Base-by-base conservation (phyloP, 1,140 invertebrate genomes). In the Drosophila dunni region DNA sequence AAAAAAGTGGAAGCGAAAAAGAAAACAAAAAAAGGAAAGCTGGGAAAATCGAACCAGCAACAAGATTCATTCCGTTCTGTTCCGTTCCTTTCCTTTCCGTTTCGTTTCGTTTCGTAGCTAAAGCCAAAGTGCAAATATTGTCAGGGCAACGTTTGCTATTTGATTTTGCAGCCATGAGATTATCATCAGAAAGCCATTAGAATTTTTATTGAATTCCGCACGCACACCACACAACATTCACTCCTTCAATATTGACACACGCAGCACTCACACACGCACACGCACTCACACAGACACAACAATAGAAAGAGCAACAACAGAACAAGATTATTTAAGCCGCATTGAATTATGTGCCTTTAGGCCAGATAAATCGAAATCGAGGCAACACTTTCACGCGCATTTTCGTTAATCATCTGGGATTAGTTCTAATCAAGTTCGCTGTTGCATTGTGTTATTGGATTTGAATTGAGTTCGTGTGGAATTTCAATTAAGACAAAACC, bases 171-270 rank as follows among this genome's bases (percentile, higher is more conserved):
- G 85, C 71, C 85, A 89, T 76, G 81, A 81, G 84, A 89, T 89
- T 89, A 89, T 89, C 85, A 89, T 89, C 84, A 89, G 84, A 89
- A 89, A 90, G 70, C 85, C 84, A 89, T 89, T 89, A 89, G 85
- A 89, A 89, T 89, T 89, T 89, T 89, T 89, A 89, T 89, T 89
- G 84, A 89, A 89, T 89, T 89, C 84, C 85, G 75, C 78, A 88
- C 84, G 70, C 84, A 81, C 75, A 73, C 60, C 33, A 76, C 51
- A 83, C 54, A 83, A 15, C 69, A 15, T 13, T 17, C 70, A 50
- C 13, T 54, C 46, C 65, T 71, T 65, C 64, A 63, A 81, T 60
- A 65, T 63, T 5, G 45, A 61, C 53, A 75, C 10, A 58, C 51
- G 33, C 45, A 74, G 65, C 24, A 66, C 65, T 44, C 74, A 70